Evolutionary conservation across 2,797 vertebrate genomes (phyloP), one percentile per base, ranked within the genome.

Genomic region (Strix occidentalis): DNA sequence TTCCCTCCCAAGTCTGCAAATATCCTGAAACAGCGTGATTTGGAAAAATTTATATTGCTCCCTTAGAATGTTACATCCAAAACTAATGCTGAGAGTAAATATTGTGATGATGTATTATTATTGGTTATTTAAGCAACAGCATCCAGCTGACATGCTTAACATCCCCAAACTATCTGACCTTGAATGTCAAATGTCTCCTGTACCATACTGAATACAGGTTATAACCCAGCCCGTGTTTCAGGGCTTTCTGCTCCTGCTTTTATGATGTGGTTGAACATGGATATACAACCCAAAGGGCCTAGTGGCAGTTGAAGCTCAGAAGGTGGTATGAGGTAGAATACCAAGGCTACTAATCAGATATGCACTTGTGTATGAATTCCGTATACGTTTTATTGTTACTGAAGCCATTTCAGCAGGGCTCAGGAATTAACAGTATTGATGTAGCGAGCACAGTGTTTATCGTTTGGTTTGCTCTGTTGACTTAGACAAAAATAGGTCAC

Each of bases 401-500:
- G 54, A 35, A 74, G 78, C 20, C 2, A 0, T 71, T 78, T 68
- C 12, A 16, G 41, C 57, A 50, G 58, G 15, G 43, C 64, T 82
- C 17, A 33, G 93, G 68, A 74, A 58, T 79, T 70, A 54, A 20
- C 18, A 50, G 33, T n/a, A 18, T 33, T 37, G 57, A 19, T 71
- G 64, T 50, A 65, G 26, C 1, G 21, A 87, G 53, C 1, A 0
- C 58, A 31, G 20, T 81, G 58, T 75, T 91, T 58, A 54, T 54
- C 8, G 3, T 84, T 92, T 57, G 50, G 66, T 66, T 94, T 92
- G 82, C 37, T 53, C 57, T 77, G 46, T 89, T 69, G 24, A 50
- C 57, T 84, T 83, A 81, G 54, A 48, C 35, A 51, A 48, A 89
- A 94, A 66, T 23, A 78, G 72, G 75, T 89, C 79, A 48, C 71